A percentile compares a stretch with the other conserved stretches of the same genome.
Conservation (phyloP, 2,113 vertebrate species). For the Oncorhynchus gorbuscha region DNA sequence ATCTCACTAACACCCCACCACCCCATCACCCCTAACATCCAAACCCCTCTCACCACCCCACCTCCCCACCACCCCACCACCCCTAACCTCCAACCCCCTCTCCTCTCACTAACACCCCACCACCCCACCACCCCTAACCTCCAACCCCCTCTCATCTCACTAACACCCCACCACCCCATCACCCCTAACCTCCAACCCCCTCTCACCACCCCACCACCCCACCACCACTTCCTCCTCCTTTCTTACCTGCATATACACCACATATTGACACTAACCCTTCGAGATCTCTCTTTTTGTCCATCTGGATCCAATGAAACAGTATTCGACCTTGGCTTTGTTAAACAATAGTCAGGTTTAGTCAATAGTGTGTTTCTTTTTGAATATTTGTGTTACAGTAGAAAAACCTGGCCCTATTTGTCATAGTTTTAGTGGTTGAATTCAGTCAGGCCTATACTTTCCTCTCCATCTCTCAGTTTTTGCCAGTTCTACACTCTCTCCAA, state of each 20-base stretch:
- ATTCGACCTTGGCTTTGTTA: neutral
- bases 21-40: no score
- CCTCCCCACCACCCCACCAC: no score
- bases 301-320: conserved; percentile 26
- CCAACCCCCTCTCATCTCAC: no score
- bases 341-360: conserved; percentile 8
- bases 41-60: no score
- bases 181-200: neutral
- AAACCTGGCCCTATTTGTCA: conserved; percentile 9
- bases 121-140: no score
- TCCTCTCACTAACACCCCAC: no score
- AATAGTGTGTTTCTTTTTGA: neutral
- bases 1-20: no score
- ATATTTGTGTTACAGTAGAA: neutral
- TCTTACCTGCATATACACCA: conserved; percentile 43
- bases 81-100: no score
- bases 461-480: neutral
- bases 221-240: no score
- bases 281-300: conserved; percentile 41
- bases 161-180: conserved; percentile 15
- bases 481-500: neutral
- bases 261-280: conserved; percentile 28
- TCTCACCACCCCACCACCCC: no score
- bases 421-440: neutral
- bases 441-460: neutral